Evolutionary conservation across 2,888 invertebrate species (phyloP).

Genomic region (Elegia similella): DNA sequence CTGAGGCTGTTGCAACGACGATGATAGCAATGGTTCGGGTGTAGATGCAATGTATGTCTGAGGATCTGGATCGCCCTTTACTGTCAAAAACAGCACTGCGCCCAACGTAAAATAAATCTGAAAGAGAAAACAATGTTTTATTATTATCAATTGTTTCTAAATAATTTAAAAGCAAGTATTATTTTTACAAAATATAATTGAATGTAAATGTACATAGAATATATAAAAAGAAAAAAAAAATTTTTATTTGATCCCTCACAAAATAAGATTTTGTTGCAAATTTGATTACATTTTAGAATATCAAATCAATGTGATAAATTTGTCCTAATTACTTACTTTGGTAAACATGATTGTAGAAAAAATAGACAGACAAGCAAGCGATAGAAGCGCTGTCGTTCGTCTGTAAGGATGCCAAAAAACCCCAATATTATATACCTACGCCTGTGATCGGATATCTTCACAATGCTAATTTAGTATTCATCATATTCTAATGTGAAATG

Average conservation of each 20-base stretch:
- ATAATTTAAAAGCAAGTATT: too few species aligned
- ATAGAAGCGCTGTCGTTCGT: neutral
- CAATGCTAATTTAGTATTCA: neutral
- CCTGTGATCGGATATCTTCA: neutral
- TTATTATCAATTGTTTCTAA: too few species aligned
- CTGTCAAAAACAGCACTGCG: slow-evolving; percentile 34
- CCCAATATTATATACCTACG: neutral
- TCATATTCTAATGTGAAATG: neutral
- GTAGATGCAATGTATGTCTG: slow-evolving; percentile 42
- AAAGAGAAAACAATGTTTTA: neutral
- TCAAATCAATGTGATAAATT: too few species aligned
- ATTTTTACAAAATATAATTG: too few species aligned
- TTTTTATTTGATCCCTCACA: too few species aligned
- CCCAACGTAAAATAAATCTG: slow-evolving; percentile 48
- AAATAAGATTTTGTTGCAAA: too few species aligned
- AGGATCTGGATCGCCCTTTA: slow-evolving; percentile 43
- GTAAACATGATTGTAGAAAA: neutral
- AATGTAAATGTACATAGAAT: too few species aligned
- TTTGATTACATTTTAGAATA: too few species aligned
- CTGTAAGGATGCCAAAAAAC: neutral
- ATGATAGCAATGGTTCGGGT: slow-evolving; percentile 23
- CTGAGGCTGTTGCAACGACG: neutral
- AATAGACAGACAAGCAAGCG: neutral
- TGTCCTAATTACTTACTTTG: neutral
- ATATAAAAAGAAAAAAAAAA: too few species aligned